Conservation (phyloP, 2,113 vertebrate genomes). For the Cacatua alba region DNA sequence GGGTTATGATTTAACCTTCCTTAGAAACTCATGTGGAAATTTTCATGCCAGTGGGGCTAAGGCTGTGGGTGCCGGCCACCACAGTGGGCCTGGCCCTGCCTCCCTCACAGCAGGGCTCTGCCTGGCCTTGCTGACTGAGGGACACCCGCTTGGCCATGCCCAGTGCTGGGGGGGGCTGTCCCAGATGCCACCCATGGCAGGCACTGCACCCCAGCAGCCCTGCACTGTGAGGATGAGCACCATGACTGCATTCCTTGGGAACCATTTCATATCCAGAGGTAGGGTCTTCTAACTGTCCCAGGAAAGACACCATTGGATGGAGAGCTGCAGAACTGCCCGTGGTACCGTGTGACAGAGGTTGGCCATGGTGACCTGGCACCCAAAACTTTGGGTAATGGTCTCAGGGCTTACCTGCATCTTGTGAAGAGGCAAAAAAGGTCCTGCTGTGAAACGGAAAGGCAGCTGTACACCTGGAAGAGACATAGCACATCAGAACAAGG, state of each 20-base stretch:
- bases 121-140: too few species aligned
- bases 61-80: accelerated
- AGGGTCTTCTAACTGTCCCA: accelerated
- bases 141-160: accelerated
- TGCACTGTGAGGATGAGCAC: accelerated
- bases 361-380: not conserved
- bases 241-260: not conserved
- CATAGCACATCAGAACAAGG: not conserved
- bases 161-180: not conserved
- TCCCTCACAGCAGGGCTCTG: too few species aligned
- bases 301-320: accelerated
- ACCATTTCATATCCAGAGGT: not conserved
- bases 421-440: not conserved
- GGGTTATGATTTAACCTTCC: not conserved
- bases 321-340: accelerated
- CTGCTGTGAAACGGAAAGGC: not conserved
- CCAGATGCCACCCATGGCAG: accelerated
- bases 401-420: slow-evolving; percentile 15
- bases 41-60: not conserved
- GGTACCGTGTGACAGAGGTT: accelerated
- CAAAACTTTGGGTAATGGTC: not conserved
- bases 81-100: accelerated
- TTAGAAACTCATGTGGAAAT: not conserved
- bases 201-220: accelerated
- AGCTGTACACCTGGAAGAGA: slow-evolving; percentile 23